Base-by-base conservation (phyloP, 2,888 invertebrate genomes). In the Hirtodrosophila histrioides region DNA sequence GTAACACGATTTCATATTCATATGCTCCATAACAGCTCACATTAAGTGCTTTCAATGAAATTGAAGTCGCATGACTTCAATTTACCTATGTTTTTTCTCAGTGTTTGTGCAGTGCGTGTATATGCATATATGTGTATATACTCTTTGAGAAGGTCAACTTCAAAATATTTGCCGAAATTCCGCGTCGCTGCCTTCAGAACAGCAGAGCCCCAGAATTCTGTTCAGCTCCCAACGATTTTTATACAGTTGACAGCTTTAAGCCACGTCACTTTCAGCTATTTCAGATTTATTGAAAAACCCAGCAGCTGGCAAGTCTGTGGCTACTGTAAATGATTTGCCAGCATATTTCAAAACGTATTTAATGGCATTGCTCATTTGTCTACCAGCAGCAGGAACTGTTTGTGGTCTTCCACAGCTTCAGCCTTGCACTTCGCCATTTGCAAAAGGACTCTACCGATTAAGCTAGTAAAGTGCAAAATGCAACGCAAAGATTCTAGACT, bases 321-420 rank as follows among this genome's bases (percentile, higher is more conserved):
- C 51, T 58, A 39, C 51, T 66, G 65, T 81, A 78, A 81, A 62
- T 78, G 83, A 81, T 81, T 84, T 77, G 77, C 77, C 72, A 84
- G 75, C 81, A 82, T 82, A 79, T 82, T 84, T 84, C 79, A 79
- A 67, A 31, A 68, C 78, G 81, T 57, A 65, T 81, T 84, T 81
- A 78, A 82, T 82, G 78, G 73, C 64, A 64, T 36, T 79, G 73
- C 81, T 79, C 84, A 82, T 82, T 82, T 82, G 79, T 84, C 81
- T 81, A 69, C 75, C 75, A 61, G 71, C 67, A 76, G 68, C 53
- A 66, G 54, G 41, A 66, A 63, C 50, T 63, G 64, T 70, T 58
- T 64, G 60, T 43, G 73, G 72, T 33, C n/a, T 40, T 64, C 49
- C 58, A 23, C 48, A 51, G 51, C 62, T 53, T 46, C 70, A 74